These are phyloP conservation scores for Hemiscyllium ocellatum DNA, from an alignment of 2,113 vertebrate species.

Conservation along the genomic window DNA sequence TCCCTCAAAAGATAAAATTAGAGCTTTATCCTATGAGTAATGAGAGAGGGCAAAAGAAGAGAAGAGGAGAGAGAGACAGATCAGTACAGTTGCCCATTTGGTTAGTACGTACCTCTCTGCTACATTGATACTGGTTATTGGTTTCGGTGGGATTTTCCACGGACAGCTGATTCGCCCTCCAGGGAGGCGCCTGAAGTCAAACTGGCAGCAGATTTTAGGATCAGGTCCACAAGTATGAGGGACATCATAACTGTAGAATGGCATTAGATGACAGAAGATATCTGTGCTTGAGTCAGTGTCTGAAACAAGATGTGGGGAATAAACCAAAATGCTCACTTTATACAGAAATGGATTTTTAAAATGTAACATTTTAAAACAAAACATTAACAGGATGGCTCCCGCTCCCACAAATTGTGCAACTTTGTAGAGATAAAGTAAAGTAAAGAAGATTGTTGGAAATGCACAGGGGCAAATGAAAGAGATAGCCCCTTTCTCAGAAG, in stretches of 20 bases:
- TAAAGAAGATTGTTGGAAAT: neutral
- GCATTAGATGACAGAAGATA: constrained; percentile 99
- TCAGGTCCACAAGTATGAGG: constrained; percentile 95
- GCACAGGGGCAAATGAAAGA: neutral
- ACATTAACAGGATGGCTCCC: neutral
- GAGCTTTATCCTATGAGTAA: neutral
- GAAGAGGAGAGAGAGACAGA: neutral
- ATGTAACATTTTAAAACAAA: neutral
- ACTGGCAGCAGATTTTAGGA: constrained; percentile 97
- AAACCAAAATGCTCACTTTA: constrained; percentile 35
- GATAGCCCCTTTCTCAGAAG: neutral
- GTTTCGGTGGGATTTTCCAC: constrained; percentile 86
- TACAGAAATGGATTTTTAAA: neutral
- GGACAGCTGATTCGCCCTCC: constrained; percentile 92
- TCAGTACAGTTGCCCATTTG: neutral
- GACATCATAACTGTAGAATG: constrained; percentile 95
- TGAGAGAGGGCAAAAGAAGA: neutral
- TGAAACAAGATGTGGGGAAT: constrained; percentile 44
- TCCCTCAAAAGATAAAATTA: neutral
- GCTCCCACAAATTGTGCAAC: neutral
- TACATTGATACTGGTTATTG: constrained; percentile 77
- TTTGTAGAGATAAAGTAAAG: neutral
- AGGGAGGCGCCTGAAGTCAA: constrained; percentile 90
- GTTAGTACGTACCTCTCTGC: constrained; percentile 72
- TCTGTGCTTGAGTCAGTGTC: constrained; percentile 74